Base-by-base conservation (phyloP, 1,140 invertebrate species). In the Zelostemma sp. region DNA sequence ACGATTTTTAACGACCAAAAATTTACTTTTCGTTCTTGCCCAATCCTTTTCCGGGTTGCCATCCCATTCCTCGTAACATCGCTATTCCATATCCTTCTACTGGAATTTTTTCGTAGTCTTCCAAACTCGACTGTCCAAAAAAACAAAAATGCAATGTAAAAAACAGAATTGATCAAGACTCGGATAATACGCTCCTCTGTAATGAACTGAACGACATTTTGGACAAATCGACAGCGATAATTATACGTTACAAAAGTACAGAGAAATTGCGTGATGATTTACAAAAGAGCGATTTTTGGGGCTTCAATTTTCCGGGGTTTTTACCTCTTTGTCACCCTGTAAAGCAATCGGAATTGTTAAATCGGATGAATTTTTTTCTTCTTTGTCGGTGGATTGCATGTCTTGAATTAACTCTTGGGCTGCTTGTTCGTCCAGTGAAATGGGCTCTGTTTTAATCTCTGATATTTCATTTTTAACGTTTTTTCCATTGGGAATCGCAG, bases 51-150 rank as follows among this genome's bases (percentile, higher is more conserved):
- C 86, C 90, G 65, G 92, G 89, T 69, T 90, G 89, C 95, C 95
- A 98, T 0, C 96, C 96, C 96, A 98, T 98, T 28, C 97, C 97
- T 73, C 95, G 84, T 11, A 99, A 85, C 92, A 98, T 93, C 3
- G 96, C 97, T 73, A 95, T 67, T 5, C 97, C 97, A 92, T 92
- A 99, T 43, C 93, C 88, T 79, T 91, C 89, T 43, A 98, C 90
- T 1, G 96, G 96, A 47, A 97, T 90, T 70, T 89, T 87, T 75
- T 97, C 95, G 88, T 98, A 99, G 86, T 98, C 94, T 66, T 95
- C 93, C 25, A 95, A 77, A 3, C 91, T 91, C 14, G 93, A 89
- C 89, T 90, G 77, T 18, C 18, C 64, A 87, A 86, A 68, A 51
- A 33, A 55, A 43, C 21, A 25, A 25, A 25, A 25, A 4, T 4